Conservation (phyloP, 2,888 invertebrate genomes). For the Terebella lapidaria region DNA sequence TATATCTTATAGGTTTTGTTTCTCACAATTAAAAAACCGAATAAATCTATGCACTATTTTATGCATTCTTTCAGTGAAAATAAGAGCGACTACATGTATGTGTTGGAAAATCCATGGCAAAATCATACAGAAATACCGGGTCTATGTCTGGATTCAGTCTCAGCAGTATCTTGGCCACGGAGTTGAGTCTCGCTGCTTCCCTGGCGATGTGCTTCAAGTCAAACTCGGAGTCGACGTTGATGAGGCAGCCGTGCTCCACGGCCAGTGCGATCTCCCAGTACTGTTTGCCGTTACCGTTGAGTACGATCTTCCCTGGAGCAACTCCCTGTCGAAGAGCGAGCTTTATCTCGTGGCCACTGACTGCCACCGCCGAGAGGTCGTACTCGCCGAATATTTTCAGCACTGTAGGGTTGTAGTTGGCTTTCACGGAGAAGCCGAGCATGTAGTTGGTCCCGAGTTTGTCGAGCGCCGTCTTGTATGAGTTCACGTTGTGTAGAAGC, state of each 20-base stretch:
- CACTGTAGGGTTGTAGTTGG: constrained; percentile 44
- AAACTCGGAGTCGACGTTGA: constrained; percentile 53
- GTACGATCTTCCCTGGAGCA: constrained; percentile 37
- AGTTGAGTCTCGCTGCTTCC: constrained; percentile 27
- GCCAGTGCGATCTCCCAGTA: constrained; percentile 50
- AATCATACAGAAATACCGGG: too few species aligned
- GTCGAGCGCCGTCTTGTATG: constrained; percentile 27
- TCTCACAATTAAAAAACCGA: background rate
- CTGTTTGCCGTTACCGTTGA: constrained; percentile 54
- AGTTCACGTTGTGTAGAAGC: constrained; percentile 31
- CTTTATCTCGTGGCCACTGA: constrained; percentile 52
- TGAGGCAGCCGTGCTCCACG: constrained; percentile 39
- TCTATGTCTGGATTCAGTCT: constrained; percentile 48
- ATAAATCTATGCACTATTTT: too few species aligned
- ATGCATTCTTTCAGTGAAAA: too few species aligned
- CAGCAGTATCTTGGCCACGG: constrained; percentile 39
- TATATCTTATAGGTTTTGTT: background rate
- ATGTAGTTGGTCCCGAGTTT: constrained; percentile 17
- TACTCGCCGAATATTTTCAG: constrained; percentile 34
- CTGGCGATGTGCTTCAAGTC: constrained; percentile 45
- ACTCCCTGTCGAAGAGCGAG: constrained; percentile 49
- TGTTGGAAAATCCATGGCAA: too few species aligned
- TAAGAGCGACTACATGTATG: too few species aligned
- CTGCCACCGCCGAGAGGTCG: constrained; percentile 35
- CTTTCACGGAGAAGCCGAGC: constrained; percentile 50